Conservation (phyloP, 2,797 vertebrate species). For the Sebastes iracundus region DNA sequence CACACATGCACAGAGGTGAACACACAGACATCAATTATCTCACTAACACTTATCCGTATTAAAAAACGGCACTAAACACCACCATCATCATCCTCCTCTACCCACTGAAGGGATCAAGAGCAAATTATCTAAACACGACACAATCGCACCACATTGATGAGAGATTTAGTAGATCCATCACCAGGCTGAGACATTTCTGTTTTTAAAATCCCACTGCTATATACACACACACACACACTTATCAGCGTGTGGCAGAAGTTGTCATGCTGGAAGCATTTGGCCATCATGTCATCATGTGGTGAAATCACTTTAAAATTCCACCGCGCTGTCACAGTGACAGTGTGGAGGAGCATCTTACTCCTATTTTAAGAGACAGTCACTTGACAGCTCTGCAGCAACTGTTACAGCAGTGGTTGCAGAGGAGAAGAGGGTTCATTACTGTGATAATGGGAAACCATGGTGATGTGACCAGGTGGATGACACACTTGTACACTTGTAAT, state of each 20-base stretch:
- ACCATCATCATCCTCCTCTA: conserved; percentile 16
- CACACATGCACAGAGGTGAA: not conserved
- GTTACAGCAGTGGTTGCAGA: conserved; percentile 63
- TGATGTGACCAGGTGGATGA: conserved; percentile 72
- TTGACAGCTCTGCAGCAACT: conserved; percentile 72
- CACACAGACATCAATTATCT: conserved; percentile 14
- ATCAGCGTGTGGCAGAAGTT: conserved; percentile 67
- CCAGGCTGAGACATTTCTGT: conserved; percentile 28
- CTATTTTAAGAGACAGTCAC: conserved; percentile 75
- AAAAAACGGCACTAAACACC: conserved; percentile 19
- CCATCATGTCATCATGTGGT: conserved; percentile 69
- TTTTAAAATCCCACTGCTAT: conserved; percentile 36
- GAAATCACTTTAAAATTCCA: conserved; percentile 75
- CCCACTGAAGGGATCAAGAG: conserved; percentile 20
- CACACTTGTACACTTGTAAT: conserved; percentile 57
- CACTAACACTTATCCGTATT: conserved; percentile 23
- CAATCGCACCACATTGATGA: conserved; percentile 37
- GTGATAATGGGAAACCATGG: conserved; percentile 74
- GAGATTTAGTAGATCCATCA: conserved; percentile 51
- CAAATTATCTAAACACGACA: conserved; percentile 35
- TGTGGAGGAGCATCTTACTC: conserved; percentile 73
- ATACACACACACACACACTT: conserved; percentile 21
- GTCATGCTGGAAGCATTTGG: conserved; percentile 72
- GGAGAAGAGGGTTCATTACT: conserved; percentile 71
- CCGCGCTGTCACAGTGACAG: conserved; percentile 70